These are phyloP conservation scores for Leptarthrus brevirostris DNA, from an alignment of 2,888 invertebrate species.

Conservation along the genomic window DNA sequence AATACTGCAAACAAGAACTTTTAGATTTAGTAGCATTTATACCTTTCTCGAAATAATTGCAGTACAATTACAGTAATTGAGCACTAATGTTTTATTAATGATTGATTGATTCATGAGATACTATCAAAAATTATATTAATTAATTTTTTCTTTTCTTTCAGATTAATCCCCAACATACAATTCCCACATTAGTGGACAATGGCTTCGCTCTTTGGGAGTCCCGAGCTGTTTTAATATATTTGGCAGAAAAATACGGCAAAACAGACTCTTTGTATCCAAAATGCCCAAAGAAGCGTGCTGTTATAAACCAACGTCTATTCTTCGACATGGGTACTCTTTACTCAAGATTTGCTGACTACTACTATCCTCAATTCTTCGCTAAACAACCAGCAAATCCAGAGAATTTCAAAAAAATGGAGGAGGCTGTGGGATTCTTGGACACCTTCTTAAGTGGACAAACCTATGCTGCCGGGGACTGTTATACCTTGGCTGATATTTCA, in stretches of 20 bases:
- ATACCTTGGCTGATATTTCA: constrained; percentile 83
- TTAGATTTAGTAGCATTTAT: no score
- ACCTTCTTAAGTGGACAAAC: constrained; percentile 77
- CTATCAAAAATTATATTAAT: no score
- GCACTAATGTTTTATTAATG: no score
- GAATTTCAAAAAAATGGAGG: constrained; percentile 76
- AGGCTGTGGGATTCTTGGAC: constrained; percentile 76
- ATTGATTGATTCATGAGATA: no score
- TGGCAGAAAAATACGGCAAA: constrained; percentile 84
- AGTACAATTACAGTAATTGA: no score
- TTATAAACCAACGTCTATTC: constrained; percentile 82
- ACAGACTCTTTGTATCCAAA: constrained; percentile 80
- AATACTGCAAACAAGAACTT: no score
- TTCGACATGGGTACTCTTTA: constrained; percentile 84
- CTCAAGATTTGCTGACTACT: constrained; percentile 76
- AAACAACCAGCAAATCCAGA: constrained; percentile 75
- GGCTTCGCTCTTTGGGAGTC: constrained; percentile 87
- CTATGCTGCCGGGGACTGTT: constrained; percentile 77
- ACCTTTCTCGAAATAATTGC: no score
- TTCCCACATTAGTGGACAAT: constrained; percentile 86
- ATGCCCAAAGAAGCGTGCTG: constrained; percentile 79
- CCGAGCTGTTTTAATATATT: constrained; percentile 83
- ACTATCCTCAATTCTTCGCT: constrained; percentile 74
- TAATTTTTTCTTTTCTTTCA: constrained; percentile 60
- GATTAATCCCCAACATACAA: constrained; percentile 86